Base-by-base conservation (phyloP, 1,140 invertebrate genomes). In the Drosophila aff. region DNA sequence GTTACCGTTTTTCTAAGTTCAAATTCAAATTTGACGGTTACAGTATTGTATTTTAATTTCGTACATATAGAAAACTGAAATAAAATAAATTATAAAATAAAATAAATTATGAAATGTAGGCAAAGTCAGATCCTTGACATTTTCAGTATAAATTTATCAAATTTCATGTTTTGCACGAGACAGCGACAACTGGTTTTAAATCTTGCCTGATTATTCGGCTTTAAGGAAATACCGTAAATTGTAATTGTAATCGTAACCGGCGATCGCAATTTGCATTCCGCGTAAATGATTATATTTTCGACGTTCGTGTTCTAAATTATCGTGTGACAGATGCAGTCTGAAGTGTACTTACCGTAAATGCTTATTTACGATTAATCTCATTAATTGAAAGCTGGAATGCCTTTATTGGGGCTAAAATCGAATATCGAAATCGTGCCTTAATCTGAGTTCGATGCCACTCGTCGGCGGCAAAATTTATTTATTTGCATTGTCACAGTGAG, bases 361-460 rank as follows among this genome's bases (percentile, higher is more conserved):
- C 31, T 44, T 76, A 58, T 81, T 72, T 72, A 49, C 50, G 50
- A 81, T 61, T 68, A 68, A 50, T 44, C 44, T 62, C 79, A 75
- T 84, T 68, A 82, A 87, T 85, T 62, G 33, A 26, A 52, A 53
- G 18, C 47, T 36, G 43, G 59, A 68, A 68, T 87, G 52, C 65
- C 58, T 63, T 63, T 82, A 63, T 44, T 21, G 28, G 31, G 36
- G 40, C 43, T 50, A 61, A 60, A 60, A 50, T 31, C 36, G 38
- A 73, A 72, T 18, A 38, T 44, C 28, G 33, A 57, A 40, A 57
- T 57, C 53, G 33, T 10, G 21, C 31, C 36, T 52, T 61, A 52
- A 60, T 46, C 38, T 13, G 46, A 73, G 71, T 74, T 74, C 71
- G 52, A 73, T 43, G 71, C 38, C 71, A 73, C 53, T 11, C 21